Percentiles rank a stretch among this genome's conserved stretches.
These are phyloP conservation scores for Brevimyrus niger DNA, from an alignment of 2,113 vertebrate species.

Conservation along the genomic window DNA sequence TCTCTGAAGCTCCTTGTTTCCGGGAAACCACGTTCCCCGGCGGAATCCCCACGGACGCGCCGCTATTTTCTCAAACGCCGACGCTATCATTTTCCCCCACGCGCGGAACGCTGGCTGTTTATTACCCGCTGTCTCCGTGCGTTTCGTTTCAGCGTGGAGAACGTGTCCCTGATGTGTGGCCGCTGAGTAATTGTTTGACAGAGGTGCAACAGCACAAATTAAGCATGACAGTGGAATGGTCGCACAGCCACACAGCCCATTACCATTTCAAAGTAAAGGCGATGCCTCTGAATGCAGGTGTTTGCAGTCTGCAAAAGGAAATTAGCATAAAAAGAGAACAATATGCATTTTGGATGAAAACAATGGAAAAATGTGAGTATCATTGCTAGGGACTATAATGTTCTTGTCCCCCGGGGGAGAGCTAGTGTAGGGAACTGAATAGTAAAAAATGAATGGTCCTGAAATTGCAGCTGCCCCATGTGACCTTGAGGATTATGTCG, in stretches of 20 bases:
- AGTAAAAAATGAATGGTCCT: neutral
- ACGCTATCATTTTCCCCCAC: neutral
- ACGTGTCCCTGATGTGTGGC: neutral
- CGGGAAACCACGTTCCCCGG: neutral
- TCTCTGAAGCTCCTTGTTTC: neutral
- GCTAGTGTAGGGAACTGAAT: neutral
- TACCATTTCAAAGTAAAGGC: slow-evolving; percentile 57
- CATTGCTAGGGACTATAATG: neutral
- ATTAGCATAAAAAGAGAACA: slow-evolving; percentile 51
- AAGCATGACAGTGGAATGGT: neutral
- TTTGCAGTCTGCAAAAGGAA: slow-evolving; percentile 47
- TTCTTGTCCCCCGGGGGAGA: neutral
- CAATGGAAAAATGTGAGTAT: neutral
- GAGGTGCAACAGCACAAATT: slow-evolving; percentile 19
- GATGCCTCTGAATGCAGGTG: slow-evolving; percentile 28
- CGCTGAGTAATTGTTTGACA: neutral
- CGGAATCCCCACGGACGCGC: neutral
- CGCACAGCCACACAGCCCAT: slow-evolving; percentile 32
- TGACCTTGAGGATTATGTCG: neutral
- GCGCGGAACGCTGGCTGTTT: neutral
- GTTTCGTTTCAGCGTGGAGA: neutral
- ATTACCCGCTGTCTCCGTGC: neutral
- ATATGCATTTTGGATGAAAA: slow-evolving; percentile 5
- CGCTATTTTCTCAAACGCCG: neutral
- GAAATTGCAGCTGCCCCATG: neutral